Evolutionary conservation across 2,888 invertebrate species (phyloP).

Genomic region (Tetanocera ferruginea): DNA sequence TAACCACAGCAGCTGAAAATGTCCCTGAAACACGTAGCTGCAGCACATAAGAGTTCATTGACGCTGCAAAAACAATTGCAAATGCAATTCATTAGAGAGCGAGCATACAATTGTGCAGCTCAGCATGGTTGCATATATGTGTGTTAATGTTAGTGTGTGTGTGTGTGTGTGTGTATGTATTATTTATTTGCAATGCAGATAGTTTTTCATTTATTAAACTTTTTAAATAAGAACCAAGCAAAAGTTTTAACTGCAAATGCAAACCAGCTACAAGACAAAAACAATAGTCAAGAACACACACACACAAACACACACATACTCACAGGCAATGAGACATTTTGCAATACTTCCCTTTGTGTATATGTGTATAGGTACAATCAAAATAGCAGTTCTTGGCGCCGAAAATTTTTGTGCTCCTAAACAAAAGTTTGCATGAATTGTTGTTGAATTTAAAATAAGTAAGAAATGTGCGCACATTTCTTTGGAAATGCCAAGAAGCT

Average conservation of each 20-base stretch:
- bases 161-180: background rate
- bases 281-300: too few species aligned
- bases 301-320: too few species aligned
- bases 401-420: constrained; percentile 18
- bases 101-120: background rate
- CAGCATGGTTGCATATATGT: background rate
- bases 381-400: constrained; percentile 8
- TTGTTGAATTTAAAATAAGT: constrained; percentile 2
- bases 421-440: constrained; percentile 31
- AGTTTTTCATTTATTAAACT: constrained; percentile 23
- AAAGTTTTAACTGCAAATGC: background rate
- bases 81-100: constrained; percentile 25
- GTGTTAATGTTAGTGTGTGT: background rate
- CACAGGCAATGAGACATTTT: too few species aligned
- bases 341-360: too few species aligned
- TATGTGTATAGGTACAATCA: background rate
- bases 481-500: background rate
- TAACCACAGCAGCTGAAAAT: background rate
- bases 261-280: background rate
- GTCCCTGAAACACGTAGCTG: background rate
- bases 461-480: background rate
- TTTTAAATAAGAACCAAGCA: background rate
- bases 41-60: background rate
- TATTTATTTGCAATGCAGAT: background rate
- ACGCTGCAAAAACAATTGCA: constrained; percentile 17